Conservation (phyloP, 30 jellyfish, hydroid and myxozoan genomes). For the Rhopilema esculentum region DNA sequence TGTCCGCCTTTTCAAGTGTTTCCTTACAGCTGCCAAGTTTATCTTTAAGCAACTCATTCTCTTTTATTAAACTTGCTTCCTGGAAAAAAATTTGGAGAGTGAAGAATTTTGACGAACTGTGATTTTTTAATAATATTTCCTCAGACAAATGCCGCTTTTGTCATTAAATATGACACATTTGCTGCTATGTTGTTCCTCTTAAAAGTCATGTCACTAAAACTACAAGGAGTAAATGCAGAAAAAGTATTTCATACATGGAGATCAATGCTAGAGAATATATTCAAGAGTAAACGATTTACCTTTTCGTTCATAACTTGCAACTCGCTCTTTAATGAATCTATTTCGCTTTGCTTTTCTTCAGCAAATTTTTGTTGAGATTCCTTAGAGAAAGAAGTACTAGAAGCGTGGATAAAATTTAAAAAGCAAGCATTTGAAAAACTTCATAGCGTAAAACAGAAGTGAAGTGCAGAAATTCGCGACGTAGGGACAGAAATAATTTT, state of each 20-base stretch:
- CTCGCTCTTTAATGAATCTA: neutral
- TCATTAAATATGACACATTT: no score
- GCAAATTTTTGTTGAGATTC: constrained; percentile 54
- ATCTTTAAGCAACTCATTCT: constrained; percentile 22
- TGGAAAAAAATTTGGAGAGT: neutral
- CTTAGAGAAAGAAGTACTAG: constrained; percentile 12
- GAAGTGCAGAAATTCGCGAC: no score
- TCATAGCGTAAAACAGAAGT: no score
- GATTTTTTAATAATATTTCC: no score
- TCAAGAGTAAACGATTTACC: no score
- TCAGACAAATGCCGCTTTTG: no score
- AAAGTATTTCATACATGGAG: no score
- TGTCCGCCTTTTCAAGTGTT: constrained; percentile 39
- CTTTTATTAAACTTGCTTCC: constrained; percentile 14
- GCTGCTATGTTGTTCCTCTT: neutral
- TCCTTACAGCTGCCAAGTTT: constrained; percentile 35
- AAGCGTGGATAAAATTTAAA: no score
- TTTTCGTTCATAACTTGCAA: constrained; percentile 2
- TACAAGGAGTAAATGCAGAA: no score
- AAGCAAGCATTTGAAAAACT: no score
- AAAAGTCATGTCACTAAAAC: neutral
- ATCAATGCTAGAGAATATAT: no score
- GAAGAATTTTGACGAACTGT: neutral
- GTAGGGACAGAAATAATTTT: no score
- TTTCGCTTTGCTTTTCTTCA: constrained; percentile 9